Base-by-base conservation (phyloP, 2,797 vertebrate genomes). In the Neomorphus geoffroyi region DNA sequence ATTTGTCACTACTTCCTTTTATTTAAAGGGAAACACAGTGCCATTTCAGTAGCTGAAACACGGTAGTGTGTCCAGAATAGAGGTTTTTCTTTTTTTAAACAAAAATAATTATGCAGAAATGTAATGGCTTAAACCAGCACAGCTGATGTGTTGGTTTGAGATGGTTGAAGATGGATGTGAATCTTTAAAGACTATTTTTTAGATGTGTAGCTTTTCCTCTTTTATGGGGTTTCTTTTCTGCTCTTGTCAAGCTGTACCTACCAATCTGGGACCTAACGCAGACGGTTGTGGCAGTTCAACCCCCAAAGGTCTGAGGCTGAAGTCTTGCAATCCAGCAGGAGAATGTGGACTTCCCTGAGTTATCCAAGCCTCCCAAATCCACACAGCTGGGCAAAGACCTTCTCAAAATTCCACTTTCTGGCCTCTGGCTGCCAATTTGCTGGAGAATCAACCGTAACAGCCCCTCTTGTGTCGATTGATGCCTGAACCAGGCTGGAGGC, bases 1-100 rank as follows among this genome's bases (percentile, higher is more conserved):
- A 96, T 97, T 97, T 97, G 96, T 97, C 97, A 94, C 95, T 95
- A 87, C 92, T 97, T 97, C 97, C 96, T 97, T 97, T 97, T 94
- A 92, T 96, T 96, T 92, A 97, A 97, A 97, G 96, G 97, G 94
- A 95, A 94, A 96, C 43, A 86, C 96, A 92, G 96, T 97, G 97
- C 96, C 96, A 96, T 96, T 95, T 74, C 90, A 95, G 69, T 97
- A 95, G 96, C 70, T 89, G 75, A 79, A 89, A 93, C 66, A 84
- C 10, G 2, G 32, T 92, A 96, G 94, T 84, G 80, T 51, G 57
- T 93, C 81, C 71, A 77, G 58, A 86, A 45, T 94, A 96, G 94
- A 92, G 39, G 24, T 91, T 93, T 94, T 75, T 80, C 54, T 66
- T 28, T 62, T 26, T 32, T 33, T 46, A 39, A 51, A 30, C 11